Evolutionary conservation across 1,140 invertebrate genomes (phyloP), one percentile per base, ranked within the genome.

Genomic region (silkworm (Bombyx mori)): DNA sequence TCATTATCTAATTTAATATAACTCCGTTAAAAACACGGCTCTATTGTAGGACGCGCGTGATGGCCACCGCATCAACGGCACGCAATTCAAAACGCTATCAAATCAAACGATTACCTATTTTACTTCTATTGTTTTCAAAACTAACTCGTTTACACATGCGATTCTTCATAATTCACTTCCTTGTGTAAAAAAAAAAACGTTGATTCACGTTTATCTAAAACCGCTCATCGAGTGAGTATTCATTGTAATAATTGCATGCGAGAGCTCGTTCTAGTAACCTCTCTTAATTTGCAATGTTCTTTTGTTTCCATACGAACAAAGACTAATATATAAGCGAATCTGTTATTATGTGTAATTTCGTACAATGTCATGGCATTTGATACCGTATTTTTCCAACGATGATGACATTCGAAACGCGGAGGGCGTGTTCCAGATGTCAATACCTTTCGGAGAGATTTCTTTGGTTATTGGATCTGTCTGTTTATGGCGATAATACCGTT

Each of bases 1-100:
- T 35, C 53, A 77, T 80, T 79, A 83, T 84, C 76, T 72, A 82
- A 80, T 82, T 82, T 79, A 73, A 63, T 62, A 71, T 77, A 66
- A 62, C 57, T 68, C 59, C 57, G 79, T 77, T 73, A 78, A 73
- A 65, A 65, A 71, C 77, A 70, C 70, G 66, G 65, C 66, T 63
- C 52, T 61, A 57, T 54, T 44, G 56, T 51, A 48, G 60, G 58
- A 60, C 57, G 70, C 75, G 81, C 75, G 77, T 84, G 74, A 74
- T 69, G 56, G 55, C 52, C 51, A 61, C 60, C 62, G 65, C 65
- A 46, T 57, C 52, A 66, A 26, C 56, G 44, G 65, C 80, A 83
- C 78, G 80, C 80, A 68, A 79, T 71, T 50, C 58, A 12, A 43
- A 44, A 52, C 10, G 10, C 49, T 58, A 35, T 35, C 26, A 35